Evolutionary conservation across 2,113 vertebrate species (phyloP).

Genomic region (Hyaena hyaena): DNA sequence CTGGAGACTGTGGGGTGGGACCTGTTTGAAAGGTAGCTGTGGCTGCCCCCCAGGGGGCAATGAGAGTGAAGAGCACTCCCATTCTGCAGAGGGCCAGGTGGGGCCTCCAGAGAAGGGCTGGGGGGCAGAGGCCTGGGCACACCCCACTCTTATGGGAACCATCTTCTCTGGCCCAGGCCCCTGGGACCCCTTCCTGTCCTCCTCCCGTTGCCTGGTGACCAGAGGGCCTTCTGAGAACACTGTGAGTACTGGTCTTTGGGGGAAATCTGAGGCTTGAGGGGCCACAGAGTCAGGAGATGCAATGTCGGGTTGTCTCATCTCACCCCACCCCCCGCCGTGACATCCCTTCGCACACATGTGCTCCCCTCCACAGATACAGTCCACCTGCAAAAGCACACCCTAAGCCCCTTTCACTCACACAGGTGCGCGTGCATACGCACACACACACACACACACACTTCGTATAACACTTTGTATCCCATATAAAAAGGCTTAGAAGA

Average conservation of each 20-base stretch:
- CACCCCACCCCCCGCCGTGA: rapidly evolving
- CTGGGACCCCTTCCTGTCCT: not conserved
- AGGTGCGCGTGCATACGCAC: not conserved
- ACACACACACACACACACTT: not conserved
- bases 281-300: not conserved
- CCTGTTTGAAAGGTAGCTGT: not conserved
- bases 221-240: not conserved
- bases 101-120: not conserved
- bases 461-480: too few relatives aligned
- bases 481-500: not conserved
- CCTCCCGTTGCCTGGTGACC: not conserved
- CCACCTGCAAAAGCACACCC: not conserved
- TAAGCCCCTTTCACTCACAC: too few relatives aligned
- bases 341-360: rapidly evolving
- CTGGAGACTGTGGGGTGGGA: not conserved
- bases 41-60: not conserved
- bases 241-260: too few relatives aligned
- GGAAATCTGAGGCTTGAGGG: not conserved
- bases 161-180: not conserved
- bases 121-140: rapidly evolving
- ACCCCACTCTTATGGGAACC: not conserved
- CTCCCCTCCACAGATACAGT: not conserved
- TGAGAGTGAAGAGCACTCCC: too few relatives aligned
- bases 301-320: not conserved
- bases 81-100: not conserved